Conservation (phyloP, 2,113 vertebrate genomes). For the Lamprologus tigripictilis region DNA sequence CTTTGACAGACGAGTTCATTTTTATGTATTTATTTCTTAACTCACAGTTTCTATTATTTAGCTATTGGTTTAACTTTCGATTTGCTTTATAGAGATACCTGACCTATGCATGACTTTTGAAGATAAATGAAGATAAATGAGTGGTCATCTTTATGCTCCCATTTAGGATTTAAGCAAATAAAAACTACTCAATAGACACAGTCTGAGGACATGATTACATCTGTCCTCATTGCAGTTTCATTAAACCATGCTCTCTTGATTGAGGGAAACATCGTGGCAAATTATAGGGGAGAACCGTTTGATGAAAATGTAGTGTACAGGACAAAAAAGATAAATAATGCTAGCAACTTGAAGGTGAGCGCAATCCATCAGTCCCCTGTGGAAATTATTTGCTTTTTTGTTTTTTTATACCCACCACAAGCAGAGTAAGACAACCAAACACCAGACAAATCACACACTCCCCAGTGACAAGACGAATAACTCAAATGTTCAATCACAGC, state of each 20-base stretch:
- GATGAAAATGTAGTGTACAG: constrained; percentile 39
- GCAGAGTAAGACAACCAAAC: constrained; percentile 17
- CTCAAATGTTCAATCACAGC: constrained; percentile 39
- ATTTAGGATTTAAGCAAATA: constrained; percentile 17
- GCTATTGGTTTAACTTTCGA: not conserved
- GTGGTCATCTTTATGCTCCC: constrained; percentile 31
- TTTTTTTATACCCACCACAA: not conserved
- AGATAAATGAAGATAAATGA: constrained; percentile 21
- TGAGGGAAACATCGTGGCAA: constrained; percentile 41
- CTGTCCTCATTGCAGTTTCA: constrained; percentile 55
- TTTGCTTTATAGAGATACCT: constrained; percentile 4
- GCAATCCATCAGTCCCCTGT: constrained; percentile 45
- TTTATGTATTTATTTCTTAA: not conserved
- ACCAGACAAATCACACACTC: constrained; percentile 31
- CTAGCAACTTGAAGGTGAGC: constrained; percentile 50
- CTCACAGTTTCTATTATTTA: not conserved
- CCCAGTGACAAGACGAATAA: constrained; percentile 33
- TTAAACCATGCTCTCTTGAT: constrained; percentile 42
- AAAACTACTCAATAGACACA: constrained; percentile 38
- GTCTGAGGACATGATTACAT: constrained; percentile 46
- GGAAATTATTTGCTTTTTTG: constrained; percentile 14
- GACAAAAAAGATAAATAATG: constrained; percentile 58
- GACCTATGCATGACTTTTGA: not conserved
- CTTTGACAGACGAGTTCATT: not conserved
- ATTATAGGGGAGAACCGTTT: constrained; percentile 37